phyloP scores from a whole-genome alignment of 2,113 vertebrate genomes.

The Marmota monax region DNA sequence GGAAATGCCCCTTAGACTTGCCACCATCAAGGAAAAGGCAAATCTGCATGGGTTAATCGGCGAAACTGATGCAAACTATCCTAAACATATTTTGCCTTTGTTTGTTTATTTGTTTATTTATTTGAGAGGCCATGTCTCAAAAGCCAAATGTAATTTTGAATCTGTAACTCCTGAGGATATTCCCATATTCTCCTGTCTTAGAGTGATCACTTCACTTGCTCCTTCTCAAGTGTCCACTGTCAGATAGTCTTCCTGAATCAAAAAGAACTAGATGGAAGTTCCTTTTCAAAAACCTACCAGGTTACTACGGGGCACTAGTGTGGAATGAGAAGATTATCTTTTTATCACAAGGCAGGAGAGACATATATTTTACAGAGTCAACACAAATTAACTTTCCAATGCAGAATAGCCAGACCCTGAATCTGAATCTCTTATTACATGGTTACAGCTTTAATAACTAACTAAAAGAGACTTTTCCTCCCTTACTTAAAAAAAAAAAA shows the following conservation, averaged over 20 bases:
- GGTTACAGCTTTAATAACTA: neutral
- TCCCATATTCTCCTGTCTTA: neutral
- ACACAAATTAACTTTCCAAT: neutral
- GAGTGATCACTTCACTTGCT: neutral
- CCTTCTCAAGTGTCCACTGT: neutral
- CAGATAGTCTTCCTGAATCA: neutral
- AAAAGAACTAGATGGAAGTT: neutral
- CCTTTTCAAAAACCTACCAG: neutral
- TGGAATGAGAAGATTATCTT: neutral
- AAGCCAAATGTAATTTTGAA: neutral
- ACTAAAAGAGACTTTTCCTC: neutral
- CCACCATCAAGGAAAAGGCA: neutral
- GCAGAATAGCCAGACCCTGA: neutral
- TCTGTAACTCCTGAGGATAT: neutral
- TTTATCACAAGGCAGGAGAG: neutral
- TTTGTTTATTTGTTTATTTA: neutral
- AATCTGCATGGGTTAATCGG: neutral
- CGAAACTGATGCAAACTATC: neutral
- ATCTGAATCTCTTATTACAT: neutral
- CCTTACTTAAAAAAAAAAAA: conserved; percentile 9
- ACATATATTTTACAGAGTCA: neutral
- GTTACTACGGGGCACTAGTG: neutral
- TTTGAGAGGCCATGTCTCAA: neutral
- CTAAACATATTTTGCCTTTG: neutral
- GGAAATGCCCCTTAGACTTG: neutral